Base-by-base conservation (phyloP, 2,888 invertebrate species). In the Allophyes oxyacanthae region DNA sequence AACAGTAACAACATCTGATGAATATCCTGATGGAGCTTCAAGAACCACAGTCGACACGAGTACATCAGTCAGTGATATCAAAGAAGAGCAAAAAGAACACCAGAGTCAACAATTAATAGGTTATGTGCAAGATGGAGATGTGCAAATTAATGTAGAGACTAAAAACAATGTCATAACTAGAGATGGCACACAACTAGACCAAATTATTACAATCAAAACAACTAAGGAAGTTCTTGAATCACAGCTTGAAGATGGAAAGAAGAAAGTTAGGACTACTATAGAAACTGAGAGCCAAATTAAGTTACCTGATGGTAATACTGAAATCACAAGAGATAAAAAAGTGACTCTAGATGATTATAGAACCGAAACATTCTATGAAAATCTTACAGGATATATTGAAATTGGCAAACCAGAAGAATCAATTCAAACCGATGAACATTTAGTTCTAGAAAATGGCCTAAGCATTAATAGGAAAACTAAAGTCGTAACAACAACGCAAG, bases 311-410 rank as follows among this genome's bases (percentile, higher is more conserved):
- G 94, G 92, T 37, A 81, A 82, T 6, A 86, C 83, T 20, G 92
- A 94, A 86, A 81, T 92, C 1, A 86, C 89, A 5, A 94, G 90
- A 74, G 91, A 94, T 64, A 80, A 92, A 0, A 91, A 88, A 83
- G 86, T 94, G 26, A 89, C 90, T 1, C 72, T 94, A 10, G 81
- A 88, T 46, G 92, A 93, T 71, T 87, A 84, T 63, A 82, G 82
- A 30, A 70, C 76, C 11, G 87, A 91, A 63, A 68, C 79, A 6
- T 75, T 89, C 59, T 87, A 87, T 45, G 89, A 91, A 68, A 88
- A 87, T 67, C 79, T 92, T 57, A 77, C 71, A 45, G 90, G 87
- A 1, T 92, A 80, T 59, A 69, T 55, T 34, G 75, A 75, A 72
- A 55, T 89, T 6, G 89, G 86, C 13, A 78, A 86, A 60, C 86